A percentile compares a stretch with the other conserved stretches of the same genome.
Evolutionary conservation across 2,113 vertebrate species (phyloP).

Genomic region (Polyodon spathula): DNA sequence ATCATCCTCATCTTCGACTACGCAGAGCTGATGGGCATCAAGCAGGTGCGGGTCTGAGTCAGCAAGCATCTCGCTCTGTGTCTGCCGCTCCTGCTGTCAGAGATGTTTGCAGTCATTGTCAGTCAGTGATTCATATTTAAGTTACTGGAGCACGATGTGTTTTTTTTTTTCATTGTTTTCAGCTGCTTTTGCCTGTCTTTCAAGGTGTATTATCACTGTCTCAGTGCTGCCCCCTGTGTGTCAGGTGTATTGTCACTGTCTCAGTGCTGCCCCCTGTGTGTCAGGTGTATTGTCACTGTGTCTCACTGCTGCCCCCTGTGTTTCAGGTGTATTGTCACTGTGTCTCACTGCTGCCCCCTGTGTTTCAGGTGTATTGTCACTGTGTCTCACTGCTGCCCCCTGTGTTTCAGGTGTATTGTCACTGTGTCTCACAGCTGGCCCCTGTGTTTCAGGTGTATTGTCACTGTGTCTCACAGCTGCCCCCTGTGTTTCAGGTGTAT

Average conservation of each 20-base stretch:
- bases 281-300: background rate
- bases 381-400: too few relatives aligned
- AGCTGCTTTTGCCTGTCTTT: background rate
- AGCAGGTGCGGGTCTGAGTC: slow-evolving; percentile 58
- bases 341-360: background rate
- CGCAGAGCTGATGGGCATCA: slow-evolving; percentile 76
- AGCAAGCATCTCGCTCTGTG: background rate
- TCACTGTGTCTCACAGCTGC: background rate
- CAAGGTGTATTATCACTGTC: slow-evolving; percentile 78
- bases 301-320: background rate
- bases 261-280: too few relatives aligned
- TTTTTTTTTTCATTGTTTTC: background rate
- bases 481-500: too few relatives aligned
- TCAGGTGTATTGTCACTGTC: too few relatives aligned
- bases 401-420: too few relatives aligned
- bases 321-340: background rate
- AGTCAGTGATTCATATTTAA: too few relatives aligned
- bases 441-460: background rate
- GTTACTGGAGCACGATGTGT: background rate
- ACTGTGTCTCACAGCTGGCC: too few relatives aligned
- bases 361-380: slow-evolving; percentile 71
- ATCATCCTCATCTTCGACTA: slow-evolving; percentile 81
- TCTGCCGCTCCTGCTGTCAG: too few relatives aligned
- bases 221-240: too few relatives aligned
- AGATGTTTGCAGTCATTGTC: too few relatives aligned